Evolutionary conservation across 1,140 invertebrate genomes (phyloP), one percentile per base, ranked within the genome.

Genomic region (Leptopilina clavipes): DNA sequence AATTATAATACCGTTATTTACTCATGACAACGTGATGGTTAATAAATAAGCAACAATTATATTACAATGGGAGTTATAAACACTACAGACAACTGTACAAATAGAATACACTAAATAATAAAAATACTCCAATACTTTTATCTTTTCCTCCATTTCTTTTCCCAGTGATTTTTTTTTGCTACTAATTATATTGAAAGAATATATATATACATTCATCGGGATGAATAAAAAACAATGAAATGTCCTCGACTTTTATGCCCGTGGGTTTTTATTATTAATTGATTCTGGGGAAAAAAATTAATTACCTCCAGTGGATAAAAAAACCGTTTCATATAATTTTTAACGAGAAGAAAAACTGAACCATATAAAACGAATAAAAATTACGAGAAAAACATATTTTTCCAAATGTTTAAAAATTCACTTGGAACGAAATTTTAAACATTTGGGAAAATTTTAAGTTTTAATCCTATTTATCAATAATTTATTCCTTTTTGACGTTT

Each of bases 201-300:
- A 25, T 31, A n/a, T 31, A 31, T 40, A 40, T 40, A 40, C 7
- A 40, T 40, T 40, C 37, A 40, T 40, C 37, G 5, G 9, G 9
- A 40, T 11, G 22, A 14, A 31, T 31, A 1, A 31, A 31, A 59
- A 59, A 59, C 56, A 59, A 59, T 59, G 22, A 25, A 25, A 25
- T 59, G 56, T 25, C 56, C 56, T 59, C 56, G 56, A 59, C 56
- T 59, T 25, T 59, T 25, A 59, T 59, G 19, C 56, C 22, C 10
- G 11, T 59, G 10, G 56, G 56, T 31, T 59, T n/a, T 59, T 19
- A 59, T 31, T 9, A 31, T 59, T 22, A 59, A 59, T 59, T 59
- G 56, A 59, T 59, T 25, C 19, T 25, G 10, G 3, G 1, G 37
- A 40, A 59, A 59, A 59, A 52, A n/a, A 31, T 59, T 59, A 59